These are phyloP conservation scores for Vandiemenella viatica DNA, from an alignment of 2,888 invertebrate species.

Conservation along the genomic window DNA sequence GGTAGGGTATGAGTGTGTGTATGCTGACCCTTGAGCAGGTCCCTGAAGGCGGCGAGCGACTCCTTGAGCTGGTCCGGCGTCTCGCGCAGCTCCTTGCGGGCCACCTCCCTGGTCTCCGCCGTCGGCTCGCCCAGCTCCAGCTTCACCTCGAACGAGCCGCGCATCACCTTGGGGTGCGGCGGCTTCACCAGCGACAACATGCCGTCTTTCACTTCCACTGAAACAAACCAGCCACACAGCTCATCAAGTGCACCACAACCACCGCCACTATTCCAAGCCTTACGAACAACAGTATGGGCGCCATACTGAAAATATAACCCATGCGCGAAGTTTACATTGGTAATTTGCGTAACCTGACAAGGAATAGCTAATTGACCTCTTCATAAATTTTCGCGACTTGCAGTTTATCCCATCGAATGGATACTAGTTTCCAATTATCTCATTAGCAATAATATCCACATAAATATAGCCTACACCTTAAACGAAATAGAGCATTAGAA, in stretches of 20 bases:
- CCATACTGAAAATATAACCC: too few relatives aligned
- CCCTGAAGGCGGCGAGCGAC: conserved; percentile 39
- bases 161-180: conserved; percentile 33
- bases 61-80: conserved; percentile 43
- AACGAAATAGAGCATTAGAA: too few relatives aligned
- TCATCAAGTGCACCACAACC: background rate
- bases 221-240: background rate
- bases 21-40: conserved; percentile 50
- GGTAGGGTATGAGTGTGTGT: too few relatives aligned
- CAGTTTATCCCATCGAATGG: too few relatives aligned
- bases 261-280: background rate
- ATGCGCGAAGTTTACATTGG: too few relatives aligned
- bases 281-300: too few relatives aligned
- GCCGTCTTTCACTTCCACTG: background rate
- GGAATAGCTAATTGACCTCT: too few relatives aligned
- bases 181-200: background rate
- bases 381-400: too few relatives aligned
- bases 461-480: too few relatives aligned
- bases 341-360: too few relatives aligned
- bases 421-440: too few relatives aligned
- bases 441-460: too few relatives aligned
- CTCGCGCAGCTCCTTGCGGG: conserved; percentile 49
- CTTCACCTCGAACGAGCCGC: conserved; percentile 47
- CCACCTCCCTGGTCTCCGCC: conserved; percentile 48
- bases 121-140: conserved; percentile 54